Base-by-base conservation (phyloP, 2,797 vertebrate species). In the Sardinella longiceps region DNA sequence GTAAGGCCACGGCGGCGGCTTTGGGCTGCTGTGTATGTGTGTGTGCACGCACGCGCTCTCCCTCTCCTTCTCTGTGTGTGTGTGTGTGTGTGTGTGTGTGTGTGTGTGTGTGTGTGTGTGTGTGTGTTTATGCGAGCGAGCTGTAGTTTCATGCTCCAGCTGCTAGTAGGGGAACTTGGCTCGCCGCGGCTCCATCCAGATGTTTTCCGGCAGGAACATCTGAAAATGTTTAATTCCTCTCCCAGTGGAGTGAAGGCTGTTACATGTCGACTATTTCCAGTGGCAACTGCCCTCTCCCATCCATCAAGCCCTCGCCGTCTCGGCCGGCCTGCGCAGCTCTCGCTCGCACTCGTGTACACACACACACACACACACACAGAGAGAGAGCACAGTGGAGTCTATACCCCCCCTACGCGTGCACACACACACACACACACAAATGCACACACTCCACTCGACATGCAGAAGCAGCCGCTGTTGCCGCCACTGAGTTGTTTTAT, bases 171-270 rank as follows among this genome's bases (percentile, higher is more conserved):
- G 84, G 88, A 88, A 86, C 85, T 91, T 90, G 88, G 89, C 90
- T 85, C 82, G 51, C 86, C 86, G 84, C 88, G 85, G 89, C 80
- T 85, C 74, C 81, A 82, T 91, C 90, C 92, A 93, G 91, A 93
- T 92, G 92, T 93, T 92, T 91, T 90, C 87, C 88, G 84, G 87
- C 88, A 86, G 87, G 87, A 90, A 91, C 91, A 92, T 92, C 90
- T 93, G 92, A 91, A 91, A 91, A 90, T 88, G 89, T 91, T 92
- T 93, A 91, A 90, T 91, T 89, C 88, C 86, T 88, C 88, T 92
- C 90, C 90, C 90, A 88, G 86, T 86, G 87, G 89, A 91, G 87
- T 85, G 86, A 89, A 90, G 86, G 88, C 89, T 91, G 90, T 91
- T 89, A 91, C 85, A 85, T 85, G 83, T 89, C 84, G 87, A 87